Base-by-base conservation (phyloP, 2,888 invertebrate genomes). In the Coelinius sp. region DNA sequence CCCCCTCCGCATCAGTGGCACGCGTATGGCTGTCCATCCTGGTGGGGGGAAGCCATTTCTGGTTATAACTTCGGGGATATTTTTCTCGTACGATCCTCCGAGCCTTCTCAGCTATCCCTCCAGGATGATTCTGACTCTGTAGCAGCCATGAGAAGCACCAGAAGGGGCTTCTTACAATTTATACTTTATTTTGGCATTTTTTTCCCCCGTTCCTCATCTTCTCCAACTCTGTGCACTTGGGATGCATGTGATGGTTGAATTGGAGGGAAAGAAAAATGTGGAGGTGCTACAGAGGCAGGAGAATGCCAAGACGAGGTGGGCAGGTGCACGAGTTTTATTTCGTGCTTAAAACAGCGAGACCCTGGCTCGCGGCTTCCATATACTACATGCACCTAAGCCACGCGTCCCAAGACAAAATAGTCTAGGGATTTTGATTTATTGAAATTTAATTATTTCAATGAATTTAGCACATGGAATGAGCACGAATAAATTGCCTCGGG, bases 321-420 rank as follows among this genome's bases (percentile, higher is more conserved):
- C 75, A 76, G 76, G 74, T 74, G 85, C 75, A 76, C 62, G 63
- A 78, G 78, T 79, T 85, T 84, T 81, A 83, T 85, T 86, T 84
- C 79, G 81, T 83, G 82, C 83, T 81, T 76, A 79, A 79, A 75
- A 79, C 76, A 78, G 76, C 77, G 70, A 70, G 53, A 67, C 62
- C 63, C 66, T 71, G 65, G 64, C 69, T 69, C 41, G 31, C 66
- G 62, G 64, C 68, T 72, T 70, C 71, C 64, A 52, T 59, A 67
- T 25, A 59, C 59, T 59, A 44, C 31, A 49, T 49, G 27, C 46
- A 7, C 25, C 46, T 41, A 10, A 27, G 56, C 56, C 68, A 68
- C 56, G 68, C 68, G 56, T 41, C 68, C 25, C 17, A 10, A 10
- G 5, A 25, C n/a, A 20, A 4, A 31, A 20, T 22, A 35, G 35